Conservation (phyloP, 2,888 invertebrate species). For the Drosophila lutescens region DNA sequence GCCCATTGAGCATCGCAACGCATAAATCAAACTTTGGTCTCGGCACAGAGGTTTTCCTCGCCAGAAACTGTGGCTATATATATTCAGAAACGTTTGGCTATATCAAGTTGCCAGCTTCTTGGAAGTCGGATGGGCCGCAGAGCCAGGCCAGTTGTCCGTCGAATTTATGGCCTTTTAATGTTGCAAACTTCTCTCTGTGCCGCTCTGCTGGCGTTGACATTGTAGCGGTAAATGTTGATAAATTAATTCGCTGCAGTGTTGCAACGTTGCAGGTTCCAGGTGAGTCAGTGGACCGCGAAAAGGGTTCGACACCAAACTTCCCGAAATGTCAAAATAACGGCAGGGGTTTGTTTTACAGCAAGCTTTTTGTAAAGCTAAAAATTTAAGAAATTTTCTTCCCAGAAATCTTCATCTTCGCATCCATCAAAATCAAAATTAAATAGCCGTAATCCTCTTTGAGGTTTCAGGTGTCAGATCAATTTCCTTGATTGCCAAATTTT, state of each 20-base stretch:
- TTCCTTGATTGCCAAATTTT: constrained; percentile 28
- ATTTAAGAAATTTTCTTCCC: constrained; percentile 1
- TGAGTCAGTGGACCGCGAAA: constrained; percentile 22
- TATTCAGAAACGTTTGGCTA: constrained; percentile 47
- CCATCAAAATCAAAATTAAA: constrained; percentile 19
- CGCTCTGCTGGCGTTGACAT: constrained; percentile 61
- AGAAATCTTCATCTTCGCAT: constrained; percentile 16
- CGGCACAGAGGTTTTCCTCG: constrained; percentile 58
- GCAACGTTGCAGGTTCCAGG: constrained; percentile 34
- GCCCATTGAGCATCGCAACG: constrained; percentile 72
- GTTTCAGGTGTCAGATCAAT: constrained; percentile 36
- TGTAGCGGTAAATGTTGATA: constrained; percentile 74
- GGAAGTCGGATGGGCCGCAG: constrained; percentile 53
- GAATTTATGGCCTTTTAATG: constrained; percentile 74
- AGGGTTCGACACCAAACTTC: constrained; percentile 16
- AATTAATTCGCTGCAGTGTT: constrained; percentile 67
- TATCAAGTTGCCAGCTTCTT: constrained; percentile 72
- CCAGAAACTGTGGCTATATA: constrained; percentile 23
- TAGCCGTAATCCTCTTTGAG: constrained; percentile 25
- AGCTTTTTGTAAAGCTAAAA: neutral
- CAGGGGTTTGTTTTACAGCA: constrained; percentile 8
- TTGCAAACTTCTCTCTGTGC: constrained; percentile 42
- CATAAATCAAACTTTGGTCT: constrained; percentile 77
- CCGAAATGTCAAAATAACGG: constrained; percentile 38
- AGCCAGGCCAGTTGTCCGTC: constrained; percentile 22